Percentiles rank a stretch among this genome's conserved stretches.
Evolutionary conservation across 1,140 invertebrate genomes (phyloP).

Genomic region (Hermetia illucens): DNA sequence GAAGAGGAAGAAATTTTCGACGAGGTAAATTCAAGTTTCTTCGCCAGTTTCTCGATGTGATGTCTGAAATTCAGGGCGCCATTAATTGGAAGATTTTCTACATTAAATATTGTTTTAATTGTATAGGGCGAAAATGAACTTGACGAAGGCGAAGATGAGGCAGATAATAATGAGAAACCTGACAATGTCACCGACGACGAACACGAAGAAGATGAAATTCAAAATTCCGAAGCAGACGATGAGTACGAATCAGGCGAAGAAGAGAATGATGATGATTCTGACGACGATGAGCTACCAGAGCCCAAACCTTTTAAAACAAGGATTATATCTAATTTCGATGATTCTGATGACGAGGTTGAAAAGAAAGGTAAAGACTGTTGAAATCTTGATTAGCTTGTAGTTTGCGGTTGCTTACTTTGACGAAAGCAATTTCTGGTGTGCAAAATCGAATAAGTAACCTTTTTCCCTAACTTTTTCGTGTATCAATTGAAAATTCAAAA

Average conservation of each 20-base stretch:
- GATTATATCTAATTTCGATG: conserved; percentile 21
- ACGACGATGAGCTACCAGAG: conserved; percentile 16
- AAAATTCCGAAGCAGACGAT: neutral
- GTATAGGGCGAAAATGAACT: conserved; percentile 21
- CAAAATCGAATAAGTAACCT: too few species aligned
- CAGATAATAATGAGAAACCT: conserved; percentile 15
- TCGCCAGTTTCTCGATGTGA: conserved; percentile 12
- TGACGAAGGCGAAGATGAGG: conserved; percentile 4
- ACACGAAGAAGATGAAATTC: conserved; percentile 1
- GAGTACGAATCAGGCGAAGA: conserved; percentile 5
- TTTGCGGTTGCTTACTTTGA: conserved; percentile 9
- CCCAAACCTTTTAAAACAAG: conserved; percentile 5
- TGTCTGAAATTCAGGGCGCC: conserved; percentile 15
- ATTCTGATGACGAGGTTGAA: conserved; percentile 20
- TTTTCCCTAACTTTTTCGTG: too few species aligned
- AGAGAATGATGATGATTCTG: conserved; percentile 9
- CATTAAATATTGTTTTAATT: conserved; percentile 9
- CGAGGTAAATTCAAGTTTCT: conserved; percentile 8
- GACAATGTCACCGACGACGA: conserved; percentile 15
- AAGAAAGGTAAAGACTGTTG: conserved; percentile 9
- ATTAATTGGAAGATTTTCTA: conserved; percentile 6
- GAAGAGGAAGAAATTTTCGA: conserved; percentile 13
- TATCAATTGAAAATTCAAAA: too few species aligned
- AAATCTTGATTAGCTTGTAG: conserved; percentile 8
- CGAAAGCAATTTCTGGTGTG: too few species aligned